These are phyloP conservation scores for Cacatua alba DNA, from an alignment of 2,113 vertebrate species.

Conservation along the genomic window DNA sequence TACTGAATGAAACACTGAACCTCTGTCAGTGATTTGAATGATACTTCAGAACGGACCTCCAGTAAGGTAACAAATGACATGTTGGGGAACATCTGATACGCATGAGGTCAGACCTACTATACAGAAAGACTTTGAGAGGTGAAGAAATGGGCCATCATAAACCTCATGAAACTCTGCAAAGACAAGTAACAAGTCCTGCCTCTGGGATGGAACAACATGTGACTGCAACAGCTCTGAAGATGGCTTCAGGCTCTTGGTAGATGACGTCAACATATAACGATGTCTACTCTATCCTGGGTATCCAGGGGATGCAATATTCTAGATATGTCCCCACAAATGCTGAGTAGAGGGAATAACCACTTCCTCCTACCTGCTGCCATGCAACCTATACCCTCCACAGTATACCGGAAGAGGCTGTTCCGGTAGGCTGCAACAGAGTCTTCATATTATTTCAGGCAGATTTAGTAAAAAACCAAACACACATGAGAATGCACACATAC, in stretches of 20 bases:
- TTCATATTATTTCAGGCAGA: background rate
- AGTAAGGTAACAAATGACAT: background rate
- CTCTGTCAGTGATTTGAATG: background rate
- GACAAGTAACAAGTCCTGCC: background rate
- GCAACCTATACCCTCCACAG: background rate
- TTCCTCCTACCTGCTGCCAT: background rate
- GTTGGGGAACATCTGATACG: background rate
- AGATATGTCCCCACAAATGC: background rate
- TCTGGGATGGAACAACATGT: background rate
- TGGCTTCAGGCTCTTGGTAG: background rate
- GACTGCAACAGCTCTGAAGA: background rate
- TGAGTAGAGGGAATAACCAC: background rate
- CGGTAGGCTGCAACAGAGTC: background rate
- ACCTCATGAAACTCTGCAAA: background rate
- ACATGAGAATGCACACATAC: background rate
- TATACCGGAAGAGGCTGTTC: background rate
- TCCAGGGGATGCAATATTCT: background rate
- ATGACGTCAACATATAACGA: background rate
- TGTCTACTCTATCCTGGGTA: background rate
- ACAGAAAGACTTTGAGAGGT: background rate
- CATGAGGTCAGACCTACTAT: background rate
- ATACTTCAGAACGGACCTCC: background rate
- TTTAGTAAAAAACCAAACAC: background rate
- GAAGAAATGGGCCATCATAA: background rate
- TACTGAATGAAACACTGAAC: background rate